These are phyloP conservation scores for Desmodus rotundus DNA, from an alignment of 2,113 vertebrate genomes.

Conservation along the genomic window DNA sequence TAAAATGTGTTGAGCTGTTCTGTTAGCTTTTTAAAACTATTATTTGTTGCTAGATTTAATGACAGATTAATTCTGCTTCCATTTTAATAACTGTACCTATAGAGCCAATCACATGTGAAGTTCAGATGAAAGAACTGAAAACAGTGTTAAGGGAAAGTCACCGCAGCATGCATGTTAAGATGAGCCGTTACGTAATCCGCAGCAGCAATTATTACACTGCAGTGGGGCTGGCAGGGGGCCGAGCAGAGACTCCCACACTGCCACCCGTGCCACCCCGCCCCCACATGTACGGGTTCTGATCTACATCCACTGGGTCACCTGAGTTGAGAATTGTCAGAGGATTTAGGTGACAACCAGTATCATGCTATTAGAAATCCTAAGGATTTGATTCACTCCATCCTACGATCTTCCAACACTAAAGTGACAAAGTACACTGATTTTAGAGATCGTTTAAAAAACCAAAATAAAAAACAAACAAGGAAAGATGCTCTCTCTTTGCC, in stretches of 20 bases:
- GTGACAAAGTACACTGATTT: not conserved
- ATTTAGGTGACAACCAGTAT: not conserved
- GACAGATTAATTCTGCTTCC: not conserved
- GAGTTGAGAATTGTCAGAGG: not conserved
- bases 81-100: not conserved
- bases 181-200: not conserved
- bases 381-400: not conserved
- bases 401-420: not conserved
- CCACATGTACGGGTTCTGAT: not conserved
- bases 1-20: not conserved
- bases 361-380: not conserved
- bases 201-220: not conserved
- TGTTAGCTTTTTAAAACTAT: not conserved
- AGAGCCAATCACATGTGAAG: not conserved
- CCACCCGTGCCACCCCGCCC: too few species aligned
- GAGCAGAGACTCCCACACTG: too few species aligned
- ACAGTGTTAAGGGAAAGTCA: not conserved
- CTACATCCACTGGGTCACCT: not conserved
- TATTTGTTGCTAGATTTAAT: constrained; percentile 1
- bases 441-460: not conserved
- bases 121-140: not conserved
- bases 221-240: not conserved
- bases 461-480: not conserved
- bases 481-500: too few species aligned
- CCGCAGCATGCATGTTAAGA: fast-evolving